phyloP scores from a whole-genome alignment of 2,797 vertebrate species.

The Platalea minor region DNA sequence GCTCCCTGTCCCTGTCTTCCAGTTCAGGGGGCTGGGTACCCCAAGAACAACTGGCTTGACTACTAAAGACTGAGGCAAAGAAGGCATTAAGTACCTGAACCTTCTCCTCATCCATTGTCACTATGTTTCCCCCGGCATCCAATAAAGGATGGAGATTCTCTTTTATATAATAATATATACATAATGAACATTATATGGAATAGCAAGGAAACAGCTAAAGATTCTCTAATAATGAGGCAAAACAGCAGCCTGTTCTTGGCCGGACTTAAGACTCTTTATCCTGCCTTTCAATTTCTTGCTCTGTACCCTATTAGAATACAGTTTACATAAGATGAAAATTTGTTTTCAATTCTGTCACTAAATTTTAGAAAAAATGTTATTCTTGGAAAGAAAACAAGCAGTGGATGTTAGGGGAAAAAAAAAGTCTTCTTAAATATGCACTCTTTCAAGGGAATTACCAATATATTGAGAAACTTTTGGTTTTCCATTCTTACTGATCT shows the following conservation, averaged over 20 bases:
- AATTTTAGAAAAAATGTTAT: neutral
- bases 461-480: neutral
- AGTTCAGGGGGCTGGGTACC: too few relatives aligned
- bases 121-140: too few relatives aligned
- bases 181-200: neutral
- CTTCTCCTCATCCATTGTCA: too few relatives aligned
- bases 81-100: too few relatives aligned
- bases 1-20: too few relatives aligned
- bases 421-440: neutral
- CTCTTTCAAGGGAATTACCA: neutral
- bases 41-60: too few relatives aligned
- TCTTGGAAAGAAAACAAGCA: neutral
- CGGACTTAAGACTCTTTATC: neutral
- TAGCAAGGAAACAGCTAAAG: neutral
- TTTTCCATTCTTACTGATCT: neutral
- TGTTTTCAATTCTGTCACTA: neutral
- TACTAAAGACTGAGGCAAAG: too few relatives aligned
- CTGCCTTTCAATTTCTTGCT: neutral
- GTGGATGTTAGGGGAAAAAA: accelerated
- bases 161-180: too few relatives aligned
- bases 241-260: neutral
- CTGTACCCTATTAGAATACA: neutral
- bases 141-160: too few relatives aligned
- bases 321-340: neutral
- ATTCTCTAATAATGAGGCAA: neutral